Base-by-base conservation (phyloP, 2,797 vertebrate genomes). In the Halcyon badia region DNA sequence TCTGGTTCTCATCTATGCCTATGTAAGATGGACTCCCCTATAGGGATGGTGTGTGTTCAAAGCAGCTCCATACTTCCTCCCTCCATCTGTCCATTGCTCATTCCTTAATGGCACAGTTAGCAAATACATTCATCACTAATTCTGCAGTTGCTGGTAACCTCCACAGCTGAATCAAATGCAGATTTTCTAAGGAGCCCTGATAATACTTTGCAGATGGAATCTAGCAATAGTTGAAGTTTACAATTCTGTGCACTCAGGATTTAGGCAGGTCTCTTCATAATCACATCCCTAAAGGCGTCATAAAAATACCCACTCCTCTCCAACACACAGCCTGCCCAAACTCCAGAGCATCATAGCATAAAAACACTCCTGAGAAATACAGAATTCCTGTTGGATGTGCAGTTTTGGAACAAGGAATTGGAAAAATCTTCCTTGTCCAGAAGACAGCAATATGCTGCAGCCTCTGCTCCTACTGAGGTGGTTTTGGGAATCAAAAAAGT, bases 61-160 rank as follows among this genome's bases (percentile, higher is more conserved):
- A 86, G 65, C 79, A 61, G 76, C 72, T 62, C 81, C 66, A 62
- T 62, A 21, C 51, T 83, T 68, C 66, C 65, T 88, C 25, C 54
- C 79, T 89, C 80, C 94, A 75, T 94, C 87, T 95, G 87, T n/a
- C 96, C 92, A 61, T 35, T 46, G 85, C 88, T 96, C 90, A 68
- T 83, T 89, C 87, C 90, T 86, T 88, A 95, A 92, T 69, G 72
- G 89, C 86, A 90, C 60, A 42, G 70, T 93, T 93, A 95, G 83
- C 71, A 88, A 84, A 87, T 6, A 52, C 86, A 86, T 75, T 91
- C 73, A 82, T 87, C 85, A 8, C 85, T 91, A 94, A 88, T 82
- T 90, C 94, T 70, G 92, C 87, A 82, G 80, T 83, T 73, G 66
- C 89, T 94, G 92, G 83, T 91, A 91, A 61, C 84, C 70, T 90